Conservation (phyloP, 2,113 vertebrate species). For the Acrocephalus kingi region DNA sequence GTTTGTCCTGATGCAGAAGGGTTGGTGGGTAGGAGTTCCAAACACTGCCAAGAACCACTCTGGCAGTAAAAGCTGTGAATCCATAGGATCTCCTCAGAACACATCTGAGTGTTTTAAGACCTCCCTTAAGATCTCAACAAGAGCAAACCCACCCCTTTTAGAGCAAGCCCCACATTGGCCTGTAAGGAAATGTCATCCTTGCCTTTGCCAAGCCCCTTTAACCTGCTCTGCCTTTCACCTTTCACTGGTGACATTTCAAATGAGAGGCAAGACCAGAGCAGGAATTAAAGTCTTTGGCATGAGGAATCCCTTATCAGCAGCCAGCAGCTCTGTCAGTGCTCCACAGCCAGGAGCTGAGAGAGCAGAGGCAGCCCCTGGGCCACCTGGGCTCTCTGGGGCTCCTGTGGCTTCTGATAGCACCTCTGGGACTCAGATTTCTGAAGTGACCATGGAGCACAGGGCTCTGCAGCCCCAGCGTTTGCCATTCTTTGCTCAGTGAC, state of each 20-base stretch:
- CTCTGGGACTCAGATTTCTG: background rate
- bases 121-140: background rate
- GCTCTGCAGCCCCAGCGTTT: background rate
- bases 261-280: background rate
- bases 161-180: rapidly evolving
- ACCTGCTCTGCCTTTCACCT: background rate
- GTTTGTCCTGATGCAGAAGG: background rate
- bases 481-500: background rate
- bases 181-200: background rate
- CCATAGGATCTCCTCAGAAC: background rate
- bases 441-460: background rate
- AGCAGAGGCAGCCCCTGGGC: background rate
- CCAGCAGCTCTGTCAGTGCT: background rate
- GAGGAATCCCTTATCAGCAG: background rate
- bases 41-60: background rate
- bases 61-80: background rate
- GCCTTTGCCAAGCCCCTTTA: background rate
- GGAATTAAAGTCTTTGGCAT: background rate
- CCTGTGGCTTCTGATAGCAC: background rate
- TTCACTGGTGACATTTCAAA: no score
- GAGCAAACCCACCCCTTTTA: background rate
- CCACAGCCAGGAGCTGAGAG: rapidly evolving
- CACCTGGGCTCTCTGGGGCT: background rate
- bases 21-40: background rate
- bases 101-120: background rate